Evolutionary conservation across 2,113 vertebrate species (phyloP), one percentile per base, ranked within the genome.

Genomic region (Anarrhichthys ocellatus): DNA sequence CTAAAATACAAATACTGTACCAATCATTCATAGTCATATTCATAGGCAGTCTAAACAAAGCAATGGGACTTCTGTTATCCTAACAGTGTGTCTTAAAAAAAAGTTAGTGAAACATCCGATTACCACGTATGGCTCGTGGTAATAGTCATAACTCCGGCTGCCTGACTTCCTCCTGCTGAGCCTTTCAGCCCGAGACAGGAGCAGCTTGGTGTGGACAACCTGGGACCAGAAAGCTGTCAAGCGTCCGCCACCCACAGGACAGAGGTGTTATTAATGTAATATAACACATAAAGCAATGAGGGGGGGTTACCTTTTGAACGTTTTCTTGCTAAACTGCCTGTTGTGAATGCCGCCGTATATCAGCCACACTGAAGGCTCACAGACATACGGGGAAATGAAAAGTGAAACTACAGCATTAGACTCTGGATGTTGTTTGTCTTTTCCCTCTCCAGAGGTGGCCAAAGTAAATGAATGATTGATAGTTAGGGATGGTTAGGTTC

Each of bases 201-300:
- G 86, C 90, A 68, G 88, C 88, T 78, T 56, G 87, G 78, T 76
- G 77, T 73, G 78, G 84, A 80, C 83, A 78, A 80, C 84, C 89
- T 64, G 90, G 86, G 87, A 91, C 82, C 74, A 18, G 74, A 40
- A 62, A 10, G 80, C 87, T 89, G 90, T 89, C 86, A 89, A 83
- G 84, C 78, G 76, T 74, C 82, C 24, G 29, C 87, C 84, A 77
- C 92, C 93, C 87, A 72, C 70, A 77, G 84, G 93, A 91, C 78
- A 36, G 36, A 90, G 87, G 91, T 90, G 91, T 92, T 92, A 92
- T 94, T 92, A 91, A 91, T 91, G 91, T 87, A 92, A 94, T 92
- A 91, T 92, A 91, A 91, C 90, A 91, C 92, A 84, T 86, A 40
- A 78, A 82, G 66, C 89, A 18, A 29, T 3, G 44, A 66, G 85